phyloP scores from a whole-genome alignment of 2,113 vertebrate species.

The Lycaon pictus region DNA sequence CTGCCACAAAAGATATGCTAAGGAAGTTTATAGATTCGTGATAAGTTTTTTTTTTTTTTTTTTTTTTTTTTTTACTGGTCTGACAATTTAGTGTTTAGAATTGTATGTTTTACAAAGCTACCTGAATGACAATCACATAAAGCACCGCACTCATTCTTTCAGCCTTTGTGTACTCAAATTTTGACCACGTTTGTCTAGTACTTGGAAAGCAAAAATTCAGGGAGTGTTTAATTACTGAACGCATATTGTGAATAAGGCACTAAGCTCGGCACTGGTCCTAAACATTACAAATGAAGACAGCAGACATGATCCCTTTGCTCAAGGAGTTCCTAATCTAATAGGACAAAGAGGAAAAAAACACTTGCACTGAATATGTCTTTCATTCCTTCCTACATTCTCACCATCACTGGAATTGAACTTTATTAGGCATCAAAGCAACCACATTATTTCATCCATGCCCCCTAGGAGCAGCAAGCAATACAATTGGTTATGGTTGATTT shows the following conservation, averaged over 20 bases:
- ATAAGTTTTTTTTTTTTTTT: neutral
- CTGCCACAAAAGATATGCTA: neutral
- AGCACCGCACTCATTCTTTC: neutral
- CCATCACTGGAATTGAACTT: conserved; percentile 11
- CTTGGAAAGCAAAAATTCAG: conserved; percentile 36
- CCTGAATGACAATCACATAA: neutral
- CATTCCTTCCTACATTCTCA: conserved; percentile 56
- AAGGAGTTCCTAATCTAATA: neutral
- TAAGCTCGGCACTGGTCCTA: neutral
- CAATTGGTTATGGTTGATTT: conserved; percentile 36
- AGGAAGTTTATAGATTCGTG: conserved; percentile 20
- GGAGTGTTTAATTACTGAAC: neutral
- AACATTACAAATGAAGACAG: neutral
- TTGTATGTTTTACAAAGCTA: conserved; percentile 37
- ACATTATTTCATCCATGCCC: neutral
- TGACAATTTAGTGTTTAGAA: conserved; percentile 20
- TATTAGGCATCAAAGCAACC: conserved; percentile 6
- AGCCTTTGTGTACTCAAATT: conserved; percentile 12
- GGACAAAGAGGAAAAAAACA: neutral
- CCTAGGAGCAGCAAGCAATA: neutral
- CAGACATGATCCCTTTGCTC: neutral
- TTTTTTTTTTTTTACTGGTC: neutral
- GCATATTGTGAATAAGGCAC: neutral
- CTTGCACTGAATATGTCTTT: conserved; percentile 16
- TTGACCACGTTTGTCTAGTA: conserved; percentile 1